A percentile compares a stretch with the other conserved stretches of the same genome.
phyloP scores from a whole-genome alignment of 2,797 vertebrate species.

The Pipistrellus pygmaeus region DNA sequence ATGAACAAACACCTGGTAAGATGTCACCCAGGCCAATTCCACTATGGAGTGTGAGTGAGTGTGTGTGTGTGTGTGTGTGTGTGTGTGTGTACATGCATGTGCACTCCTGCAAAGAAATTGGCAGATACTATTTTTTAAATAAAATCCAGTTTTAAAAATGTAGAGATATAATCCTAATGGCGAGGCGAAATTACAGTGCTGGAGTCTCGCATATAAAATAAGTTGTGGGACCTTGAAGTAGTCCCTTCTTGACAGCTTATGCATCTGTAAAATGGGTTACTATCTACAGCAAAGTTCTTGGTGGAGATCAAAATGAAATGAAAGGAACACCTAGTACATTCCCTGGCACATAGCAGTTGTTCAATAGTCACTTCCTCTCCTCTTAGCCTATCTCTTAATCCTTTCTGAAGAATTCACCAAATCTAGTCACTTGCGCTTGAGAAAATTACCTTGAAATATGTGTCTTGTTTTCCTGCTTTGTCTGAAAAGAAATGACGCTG shows the following conservation, averaged over 20 bases:
- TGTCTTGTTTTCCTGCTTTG: not conserved
- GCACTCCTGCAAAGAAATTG: not conserved
- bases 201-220: not conserved
- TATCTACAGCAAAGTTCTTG: not conserved
- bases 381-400: not conserved
- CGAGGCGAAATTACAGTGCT: not conserved
- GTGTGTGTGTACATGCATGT: no score
- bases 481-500: not conserved
- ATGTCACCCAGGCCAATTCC: not conserved
- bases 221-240: not conserved
- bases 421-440: not conserved
- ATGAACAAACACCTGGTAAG: not conserved
- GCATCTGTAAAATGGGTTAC: not conserved
- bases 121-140: not conserved
- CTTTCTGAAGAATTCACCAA: slow-evolving; percentile 28
- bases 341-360: not conserved
- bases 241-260: not conserved
- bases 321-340: not conserved
- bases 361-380: not conserved
- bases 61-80: no score
- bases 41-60: no score
- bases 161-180: not conserved
- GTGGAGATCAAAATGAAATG: not conserved
- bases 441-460: not conserved
- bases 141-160: not conserved